Evolutionary conservation across 2,888 invertebrate species (phyloP).

Genomic region (Blastobasis adustella): DNA sequence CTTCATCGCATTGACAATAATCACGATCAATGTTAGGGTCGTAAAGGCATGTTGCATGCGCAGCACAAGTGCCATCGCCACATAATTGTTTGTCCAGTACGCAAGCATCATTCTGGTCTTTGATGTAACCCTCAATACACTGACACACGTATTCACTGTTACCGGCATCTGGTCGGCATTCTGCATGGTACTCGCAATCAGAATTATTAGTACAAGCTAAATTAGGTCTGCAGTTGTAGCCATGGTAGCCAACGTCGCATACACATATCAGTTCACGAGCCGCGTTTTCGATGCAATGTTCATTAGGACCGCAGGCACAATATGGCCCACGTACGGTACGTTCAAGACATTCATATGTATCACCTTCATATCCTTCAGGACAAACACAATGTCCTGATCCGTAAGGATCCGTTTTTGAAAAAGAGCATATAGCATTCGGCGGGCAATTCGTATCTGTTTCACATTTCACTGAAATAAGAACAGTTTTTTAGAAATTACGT

Average conservation of each 20-base stretch:
- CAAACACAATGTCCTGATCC: conserved; percentile 79
- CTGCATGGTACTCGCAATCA: conserved; percentile 82
- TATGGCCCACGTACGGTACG: conserved; percentile 31
- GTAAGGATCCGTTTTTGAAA: conserved; percentile 50
- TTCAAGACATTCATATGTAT: conserved; percentile 83
- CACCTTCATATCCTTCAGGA: conserved; percentile 88
- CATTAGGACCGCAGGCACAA: conserved; percentile 82
- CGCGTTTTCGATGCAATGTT: conserved; percentile 83
- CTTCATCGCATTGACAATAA: conserved; percentile 88
- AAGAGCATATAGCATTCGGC: conserved; percentile 85
- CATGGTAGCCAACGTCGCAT: conserved; percentile 87
- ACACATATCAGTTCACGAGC: conserved; percentile 81
- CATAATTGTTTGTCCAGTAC: conserved; percentile 74
- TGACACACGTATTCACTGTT: conserved; percentile 81
- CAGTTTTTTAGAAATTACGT: neutral
- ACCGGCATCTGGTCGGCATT: conserved; percentile 78
- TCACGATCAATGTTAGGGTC: conserved; percentile 78
- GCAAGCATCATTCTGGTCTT: conserved; percentile 78
- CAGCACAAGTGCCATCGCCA: conserved; percentile 78
- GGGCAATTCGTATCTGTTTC: conserved; percentile 86
- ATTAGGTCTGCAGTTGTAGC: conserved; percentile 81
- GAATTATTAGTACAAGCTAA: conserved; percentile 78
- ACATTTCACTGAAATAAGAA: conserved; percentile 78
- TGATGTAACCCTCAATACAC: conserved; percentile 83
- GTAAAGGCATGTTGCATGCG: conserved; percentile 84